These are phyloP conservation scores for Amblyjoppa proteus DNA, from an alignment of 2,888 invertebrate genomes.

Conservation along the genomic window DNA sequence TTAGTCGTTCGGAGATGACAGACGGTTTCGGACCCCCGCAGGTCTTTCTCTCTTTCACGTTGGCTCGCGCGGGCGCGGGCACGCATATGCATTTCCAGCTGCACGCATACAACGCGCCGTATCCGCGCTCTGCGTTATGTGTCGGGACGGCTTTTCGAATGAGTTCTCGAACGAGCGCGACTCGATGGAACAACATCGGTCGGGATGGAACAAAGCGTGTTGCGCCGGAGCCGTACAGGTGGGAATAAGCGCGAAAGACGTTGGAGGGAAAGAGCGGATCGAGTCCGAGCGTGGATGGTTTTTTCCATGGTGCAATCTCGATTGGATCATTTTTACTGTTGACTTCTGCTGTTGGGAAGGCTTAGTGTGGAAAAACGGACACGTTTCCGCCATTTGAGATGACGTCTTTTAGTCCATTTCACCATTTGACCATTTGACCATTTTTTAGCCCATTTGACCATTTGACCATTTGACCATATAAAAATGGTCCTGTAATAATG, in stretches of 20 bases:
- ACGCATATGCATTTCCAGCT: constrained; percentile 63
- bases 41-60: constrained; percentile 77
- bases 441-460: too few relatives aligned
- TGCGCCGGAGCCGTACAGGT: background rate
- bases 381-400: background rate
- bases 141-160: constrained; percentile 57
- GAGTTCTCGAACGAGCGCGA: constrained; percentile 32
- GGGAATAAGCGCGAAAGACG: background rate
- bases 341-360: background rate
- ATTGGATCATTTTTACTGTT: background rate
- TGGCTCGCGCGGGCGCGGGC: constrained; percentile 44
- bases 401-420: background rate
- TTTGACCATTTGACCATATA: too few relatives aligned
- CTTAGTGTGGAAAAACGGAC: background rate
- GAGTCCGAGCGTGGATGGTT: background rate
- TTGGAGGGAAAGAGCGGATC: too few relatives aligned
- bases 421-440: too few relatives aligned
- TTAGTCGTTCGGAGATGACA: constrained; percentile 85
- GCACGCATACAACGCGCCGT: constrained; percentile 33
- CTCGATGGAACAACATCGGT: constrained; percentile 65
- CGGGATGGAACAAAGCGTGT: constrained; percentile 49
- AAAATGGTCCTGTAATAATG: too few relatives aligned
- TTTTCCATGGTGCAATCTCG: background rate
- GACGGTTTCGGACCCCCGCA: constrained; percentile 84
- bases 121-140: constrained; percentile 75